Conservation (phyloP, 2,888 invertebrate genomes). For the Caenorhabditis parvicauda region DNA sequence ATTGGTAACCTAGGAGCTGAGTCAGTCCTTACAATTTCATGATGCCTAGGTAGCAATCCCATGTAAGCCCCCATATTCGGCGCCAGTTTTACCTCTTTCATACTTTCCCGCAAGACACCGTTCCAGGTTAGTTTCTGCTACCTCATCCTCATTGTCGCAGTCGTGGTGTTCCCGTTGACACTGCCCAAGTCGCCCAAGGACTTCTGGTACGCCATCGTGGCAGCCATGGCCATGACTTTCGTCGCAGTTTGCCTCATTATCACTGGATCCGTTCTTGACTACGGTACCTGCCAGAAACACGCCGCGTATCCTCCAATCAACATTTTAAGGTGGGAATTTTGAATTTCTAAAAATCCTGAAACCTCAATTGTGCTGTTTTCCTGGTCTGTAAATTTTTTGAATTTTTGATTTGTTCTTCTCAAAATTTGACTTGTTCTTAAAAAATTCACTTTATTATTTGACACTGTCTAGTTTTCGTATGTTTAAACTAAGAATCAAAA, state of each 20-base stretch:
- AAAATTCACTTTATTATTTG: too few relatives aligned
- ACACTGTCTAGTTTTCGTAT: too few relatives aligned
- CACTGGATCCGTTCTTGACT: conserved; percentile 41
- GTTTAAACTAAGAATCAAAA: too few relatives aligned
- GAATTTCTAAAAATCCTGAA: neutral
- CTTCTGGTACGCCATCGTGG: conserved; percentile 56
- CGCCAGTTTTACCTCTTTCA: neutral
- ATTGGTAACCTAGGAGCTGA: too few relatives aligned
- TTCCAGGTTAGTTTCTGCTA: conserved; percentile 46
- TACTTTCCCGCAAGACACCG: too few relatives aligned
- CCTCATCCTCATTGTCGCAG: conserved; percentile 48
- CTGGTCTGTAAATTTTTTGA: neutral
- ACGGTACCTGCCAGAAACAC: conserved; percentile 25
- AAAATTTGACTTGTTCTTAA: too few relatives aligned
- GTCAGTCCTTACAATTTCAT: too few relatives aligned
- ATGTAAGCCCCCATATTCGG: too few relatives aligned
- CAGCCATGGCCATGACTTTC: conserved; percentile 54
- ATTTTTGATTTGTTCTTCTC: too few relatives aligned
- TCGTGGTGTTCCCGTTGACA: conserved; percentile 54
- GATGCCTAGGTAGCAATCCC: too few relatives aligned
- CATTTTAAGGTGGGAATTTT: conserved; percentile 26
- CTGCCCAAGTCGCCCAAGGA: conserved; percentile 57
- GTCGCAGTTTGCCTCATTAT: conserved; percentile 49
- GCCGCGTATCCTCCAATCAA: conserved; percentile 41
- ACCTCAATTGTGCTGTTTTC: too few relatives aligned